These are phyloP conservation scores for Muscicapa striata DNA, from an alignment of 2,797 vertebrate species.

Conservation along the genomic window DNA sequence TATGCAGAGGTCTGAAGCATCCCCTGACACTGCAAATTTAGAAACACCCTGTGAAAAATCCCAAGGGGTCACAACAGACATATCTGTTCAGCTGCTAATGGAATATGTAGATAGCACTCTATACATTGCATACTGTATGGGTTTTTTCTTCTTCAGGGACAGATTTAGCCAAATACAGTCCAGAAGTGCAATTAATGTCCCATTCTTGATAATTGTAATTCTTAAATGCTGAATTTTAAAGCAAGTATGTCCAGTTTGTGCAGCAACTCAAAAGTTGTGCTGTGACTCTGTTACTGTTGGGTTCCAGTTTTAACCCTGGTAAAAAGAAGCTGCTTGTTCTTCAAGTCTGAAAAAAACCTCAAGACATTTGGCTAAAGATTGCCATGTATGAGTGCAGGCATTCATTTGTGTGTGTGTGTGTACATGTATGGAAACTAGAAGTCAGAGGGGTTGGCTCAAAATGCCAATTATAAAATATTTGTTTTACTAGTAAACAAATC, in stretches of 20 bases:
- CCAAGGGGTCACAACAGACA: background rate
- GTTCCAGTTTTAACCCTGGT: background rate
- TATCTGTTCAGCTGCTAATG: background rate
- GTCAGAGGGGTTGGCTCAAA: background rate
- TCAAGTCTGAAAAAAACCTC: background rate
- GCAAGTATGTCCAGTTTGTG: background rate
- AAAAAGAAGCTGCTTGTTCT: background rate
- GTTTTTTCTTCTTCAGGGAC: background rate
- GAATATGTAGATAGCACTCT: background rate
- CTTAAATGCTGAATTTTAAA: background rate
- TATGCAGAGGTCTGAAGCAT: background rate
- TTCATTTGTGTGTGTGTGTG: background rate
- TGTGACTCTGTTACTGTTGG: background rate
- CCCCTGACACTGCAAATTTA: background rate
- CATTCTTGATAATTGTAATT: background rate
- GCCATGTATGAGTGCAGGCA: background rate
- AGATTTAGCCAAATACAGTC: background rate
- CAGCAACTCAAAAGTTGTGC: background rate
- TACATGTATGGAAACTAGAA: background rate
- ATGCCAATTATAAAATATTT: background rate
- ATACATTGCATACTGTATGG: fast-evolving
- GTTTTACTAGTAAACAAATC: constrained; percentile 24
- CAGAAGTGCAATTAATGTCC: background rate
- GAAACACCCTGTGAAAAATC: background rate
- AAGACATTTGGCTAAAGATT: background rate